These are phyloP conservation scores for Malachius bipustulatus DNA, from an alignment of 2,888 invertebrate species.

Conservation along the genomic window DNA sequence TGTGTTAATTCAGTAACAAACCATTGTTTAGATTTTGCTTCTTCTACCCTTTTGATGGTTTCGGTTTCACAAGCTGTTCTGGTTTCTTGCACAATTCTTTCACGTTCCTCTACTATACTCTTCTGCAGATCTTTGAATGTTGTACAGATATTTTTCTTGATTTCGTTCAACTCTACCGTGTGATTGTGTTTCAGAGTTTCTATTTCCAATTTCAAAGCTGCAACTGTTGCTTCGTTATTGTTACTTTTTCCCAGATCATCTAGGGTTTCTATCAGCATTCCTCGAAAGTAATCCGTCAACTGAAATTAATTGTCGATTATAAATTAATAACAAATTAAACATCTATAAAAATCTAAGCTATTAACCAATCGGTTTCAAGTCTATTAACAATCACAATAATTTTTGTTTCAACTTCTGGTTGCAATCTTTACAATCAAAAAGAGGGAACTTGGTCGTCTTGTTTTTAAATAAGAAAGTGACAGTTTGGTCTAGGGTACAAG, in stretches of 20 bases:
- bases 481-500: too few species aligned
- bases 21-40: slow-evolving; percentile 84
- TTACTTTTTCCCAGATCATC: slow-evolving; percentile 47
- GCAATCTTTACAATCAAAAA: too few species aligned
- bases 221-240: slow-evolving; percentile 46
- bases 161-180: slow-evolving; percentile 59
- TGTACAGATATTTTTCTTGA: slow-evolving; percentile 32
- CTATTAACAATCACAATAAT: too few species aligned
- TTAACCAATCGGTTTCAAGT: too few species aligned
- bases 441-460: too few species aligned
- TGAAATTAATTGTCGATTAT: slow-evolving; percentile 27
- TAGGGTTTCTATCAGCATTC: slow-evolving; percentile 54
- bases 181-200: slow-evolving; percentile 61
- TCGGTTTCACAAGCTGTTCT: slow-evolving; percentile 57
- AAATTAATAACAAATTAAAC: not conserved
- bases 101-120: slow-evolving; percentile 44
- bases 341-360: too few species aligned
- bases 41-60: slow-evolving; percentile 56
- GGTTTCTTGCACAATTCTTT: slow-evolving; percentile 51
- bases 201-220: slow-evolving; percentile 51
- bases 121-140: slow-evolving; percentile 33
- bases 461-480: too few species aligned
- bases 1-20: slow-evolving; percentile 19
- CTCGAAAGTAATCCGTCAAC: slow-evolving; percentile 59
- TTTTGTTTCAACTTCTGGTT: too few species aligned